Evolutionary conservation across 2,888 invertebrate species (phyloP), one percentile per base, ranked within the genome.

Genomic region (Seira ritae): DNA sequence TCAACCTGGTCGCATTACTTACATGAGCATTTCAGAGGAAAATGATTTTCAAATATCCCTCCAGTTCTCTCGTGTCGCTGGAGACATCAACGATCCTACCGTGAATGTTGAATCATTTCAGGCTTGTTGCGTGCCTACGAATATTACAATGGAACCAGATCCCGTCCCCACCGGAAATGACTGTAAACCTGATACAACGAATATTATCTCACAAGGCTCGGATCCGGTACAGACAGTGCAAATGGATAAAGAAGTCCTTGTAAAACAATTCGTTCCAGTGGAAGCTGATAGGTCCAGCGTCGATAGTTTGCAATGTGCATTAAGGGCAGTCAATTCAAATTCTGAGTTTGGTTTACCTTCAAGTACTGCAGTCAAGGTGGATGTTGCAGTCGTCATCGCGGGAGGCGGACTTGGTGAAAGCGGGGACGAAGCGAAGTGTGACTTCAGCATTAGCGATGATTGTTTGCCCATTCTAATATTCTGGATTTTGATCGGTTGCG

Each of bases 391-490:
- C 0, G 70, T 60, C n/a, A 60, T n/a, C 3, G 42, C 42, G 4
- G 42, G 42, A 17, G 60, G 60, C 8, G 60, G 15, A 19, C 0
- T 3, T 71, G 6, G 19, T 23, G n/a, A 50, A 8, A 15, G 12
- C 15, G n/a, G n/a, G n/a, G n/a, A n/a, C n/a, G 46, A 68, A 20
- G n/a, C 31, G 3, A 71, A 79, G 60, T 85, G 85, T 62, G 71
- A 81, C 3, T 66, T 60, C 22, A 60, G 24, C 10, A 23, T 87
- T 0, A 62, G 62, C 0, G 87, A 87, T 31, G 79, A 66, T 6
- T 87, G 87, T 24, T 68, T 87, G 0, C 87, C 87, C 0, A 79
- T 83, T 10, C 50, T 60, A 19, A 46, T 86, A 0, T 85, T 87
- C 60, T 87, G 85, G 85, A 75, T 77, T 17, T 10, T 87, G 2